Conservation (phyloP, 2,113 vertebrate genomes). For the Microcebus murinus region DNA sequence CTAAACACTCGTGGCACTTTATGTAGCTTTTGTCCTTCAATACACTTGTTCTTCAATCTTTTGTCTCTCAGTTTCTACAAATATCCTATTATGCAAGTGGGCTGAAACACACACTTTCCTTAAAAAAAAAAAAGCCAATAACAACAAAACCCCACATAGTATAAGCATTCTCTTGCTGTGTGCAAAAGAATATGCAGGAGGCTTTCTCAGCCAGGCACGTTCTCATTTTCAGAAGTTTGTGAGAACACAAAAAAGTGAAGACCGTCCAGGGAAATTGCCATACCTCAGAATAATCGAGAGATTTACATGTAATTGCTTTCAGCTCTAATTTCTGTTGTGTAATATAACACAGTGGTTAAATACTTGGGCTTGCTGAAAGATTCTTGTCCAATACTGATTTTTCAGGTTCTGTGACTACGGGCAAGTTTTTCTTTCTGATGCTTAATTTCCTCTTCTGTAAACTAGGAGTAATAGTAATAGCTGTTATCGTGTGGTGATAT, state of each 20-base stretch:
- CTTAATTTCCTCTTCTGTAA: slow-evolving; percentile 21
- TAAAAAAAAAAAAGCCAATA: background rate
- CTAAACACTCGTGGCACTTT: background rate
- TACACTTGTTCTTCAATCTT: background rate
- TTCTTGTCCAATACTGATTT: background rate
- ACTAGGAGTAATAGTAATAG: background rate
- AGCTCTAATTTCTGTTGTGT: background rate
- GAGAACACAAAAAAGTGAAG: background rate
- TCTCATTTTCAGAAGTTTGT: slow-evolving; percentile 32
- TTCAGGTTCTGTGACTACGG: background rate
- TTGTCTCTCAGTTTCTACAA: slow-evolving; percentile 45
- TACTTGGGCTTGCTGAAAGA: background rate
- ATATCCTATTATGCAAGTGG: background rate
- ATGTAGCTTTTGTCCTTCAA: slow-evolving; percentile 37
- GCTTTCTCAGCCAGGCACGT: background rate
- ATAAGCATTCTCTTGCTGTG: background rate
- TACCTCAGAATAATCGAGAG: background rate
- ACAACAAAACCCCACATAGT: background rate
- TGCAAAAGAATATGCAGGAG: background rate
- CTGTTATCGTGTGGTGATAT: background rate
- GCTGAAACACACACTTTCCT: background rate
- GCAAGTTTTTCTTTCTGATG: background rate
- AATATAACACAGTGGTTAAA: background rate
- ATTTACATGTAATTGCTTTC: background rate
- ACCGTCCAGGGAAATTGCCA: background rate